Evolutionary conservation across 2,888 invertebrate species (phyloP).

Genomic region (Xiphydria camelus): DNA sequence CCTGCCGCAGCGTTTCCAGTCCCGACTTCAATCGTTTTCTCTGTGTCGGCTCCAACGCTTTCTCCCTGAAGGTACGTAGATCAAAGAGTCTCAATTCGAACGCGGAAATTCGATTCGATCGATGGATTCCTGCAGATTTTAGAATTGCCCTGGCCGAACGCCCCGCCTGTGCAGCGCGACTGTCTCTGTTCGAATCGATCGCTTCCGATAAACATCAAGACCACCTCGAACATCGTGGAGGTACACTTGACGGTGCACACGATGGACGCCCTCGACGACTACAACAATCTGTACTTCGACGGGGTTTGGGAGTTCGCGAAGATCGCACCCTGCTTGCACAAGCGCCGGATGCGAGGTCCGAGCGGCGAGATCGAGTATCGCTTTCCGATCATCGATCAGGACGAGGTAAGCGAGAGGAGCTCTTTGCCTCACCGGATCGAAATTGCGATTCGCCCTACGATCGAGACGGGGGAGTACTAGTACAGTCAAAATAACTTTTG

Average conservation of each 20-base stretch:
- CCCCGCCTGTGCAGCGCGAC: constrained; percentile 74
- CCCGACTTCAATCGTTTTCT: constrained; percentile 50
- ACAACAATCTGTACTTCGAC: constrained; percentile 81
- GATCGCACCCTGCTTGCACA: constrained; percentile 71
- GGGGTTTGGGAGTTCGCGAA: constrained; percentile 81
- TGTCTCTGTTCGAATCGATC: constrained; percentile 74
- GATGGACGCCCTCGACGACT: constrained; percentile 86
- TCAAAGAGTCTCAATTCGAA: neutral
- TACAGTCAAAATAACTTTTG: no score
- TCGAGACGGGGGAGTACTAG: neutral
- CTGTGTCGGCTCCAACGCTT: constrained; percentile 49
- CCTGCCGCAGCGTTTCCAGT: constrained; percentile 52
- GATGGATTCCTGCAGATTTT: constrained; percentile 65
- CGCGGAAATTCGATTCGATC: neutral
- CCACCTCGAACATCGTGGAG: constrained; percentile 76
- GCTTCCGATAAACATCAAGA: constrained; percentile 75
- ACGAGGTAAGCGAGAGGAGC: constrained; percentile 62
- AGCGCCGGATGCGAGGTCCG: constrained; percentile 72
- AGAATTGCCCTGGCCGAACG: constrained; percentile 75
- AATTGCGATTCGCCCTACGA: neutral
- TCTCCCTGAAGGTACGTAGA: constrained; percentile 49
- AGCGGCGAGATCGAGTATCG: constrained; percentile 75
- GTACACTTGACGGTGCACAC: constrained; percentile 79
- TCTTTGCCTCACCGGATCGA: neutral
- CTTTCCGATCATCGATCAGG: constrained; percentile 59